phyloP scores from a whole-genome alignment of 2,113 vertebrate genomes.

The Propithecus coquereli region DNA sequence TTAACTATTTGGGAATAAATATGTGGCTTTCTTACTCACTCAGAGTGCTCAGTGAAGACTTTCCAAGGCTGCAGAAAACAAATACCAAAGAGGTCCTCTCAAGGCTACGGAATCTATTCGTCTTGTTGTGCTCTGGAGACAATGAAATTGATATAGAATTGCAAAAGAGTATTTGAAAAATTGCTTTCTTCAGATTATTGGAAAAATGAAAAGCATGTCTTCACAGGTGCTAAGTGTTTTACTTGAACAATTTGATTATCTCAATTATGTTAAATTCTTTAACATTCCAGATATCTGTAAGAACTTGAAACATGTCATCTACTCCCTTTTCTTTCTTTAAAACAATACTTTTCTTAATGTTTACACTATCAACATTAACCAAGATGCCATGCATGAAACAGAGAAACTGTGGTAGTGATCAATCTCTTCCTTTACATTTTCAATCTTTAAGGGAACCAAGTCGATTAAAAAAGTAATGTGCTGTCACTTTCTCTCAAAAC shows the following conservation, averaged over 20 bases:
- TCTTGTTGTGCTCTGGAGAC: background rate
- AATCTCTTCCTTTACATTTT: conserved; percentile 64
- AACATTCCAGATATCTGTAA: conserved; percentile 64
- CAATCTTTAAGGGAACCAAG: conserved; percentile 29
- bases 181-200: background rate
- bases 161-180: background rate
- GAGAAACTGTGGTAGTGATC: conserved; percentile 62
- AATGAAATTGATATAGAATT: background rate
- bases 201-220: conserved; percentile 23
- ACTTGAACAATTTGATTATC: conserved; percentile 37
- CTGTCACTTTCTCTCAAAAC: background rate
- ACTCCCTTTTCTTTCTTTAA: conserved; percentile 69
- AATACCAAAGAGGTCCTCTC: background rate
- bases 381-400: conserved; percentile 67
- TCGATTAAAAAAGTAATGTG: background rate
- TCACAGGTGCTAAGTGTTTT: conserved; percentile 8
- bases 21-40: conserved; percentile 2
- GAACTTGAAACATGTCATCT: conserved; percentile 68
- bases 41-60: background rate
- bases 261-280: conserved; percentile 62
- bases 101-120: background rate
- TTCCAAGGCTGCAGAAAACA: background rate
- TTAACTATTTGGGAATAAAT: conserved; percentile 53
- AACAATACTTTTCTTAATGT: conserved; percentile 41
- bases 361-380: conserved; percentile 73